phyloP scores from a whole-genome alignment of 2,797 vertebrate species.

The Tapera naevia region DNA sequence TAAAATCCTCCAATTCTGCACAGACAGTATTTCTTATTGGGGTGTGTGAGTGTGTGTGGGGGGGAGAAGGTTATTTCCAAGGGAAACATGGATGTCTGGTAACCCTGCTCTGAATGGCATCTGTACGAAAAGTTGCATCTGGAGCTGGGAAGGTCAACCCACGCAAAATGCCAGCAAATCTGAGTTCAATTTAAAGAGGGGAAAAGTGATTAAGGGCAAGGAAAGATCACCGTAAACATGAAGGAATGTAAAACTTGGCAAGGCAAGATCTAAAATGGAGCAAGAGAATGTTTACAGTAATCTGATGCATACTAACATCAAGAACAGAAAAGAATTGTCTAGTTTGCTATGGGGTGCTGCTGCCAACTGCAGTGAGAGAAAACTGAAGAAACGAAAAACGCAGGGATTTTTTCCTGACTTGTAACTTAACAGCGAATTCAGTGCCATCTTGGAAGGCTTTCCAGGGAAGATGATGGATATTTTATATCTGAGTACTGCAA shows the following conservation, averaged over 20 bases:
- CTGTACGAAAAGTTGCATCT: constrained; percentile 50
- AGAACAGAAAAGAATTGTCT: constrained; percentile 29
- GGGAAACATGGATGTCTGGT: constrained; percentile 60
- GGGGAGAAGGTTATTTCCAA: constrained; percentile 38
- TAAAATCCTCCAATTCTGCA: constrained; percentile 36
- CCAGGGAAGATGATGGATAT: constrained; percentile 1
- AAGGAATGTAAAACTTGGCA: constrained; percentile 65
- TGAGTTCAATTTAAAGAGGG: constrained; percentile 54
- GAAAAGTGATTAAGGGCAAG: constrained; percentile 44
- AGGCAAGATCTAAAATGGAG: constrained; percentile 32
- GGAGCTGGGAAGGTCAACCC: constrained; percentile 8
- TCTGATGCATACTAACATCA: constrained; percentile 25
- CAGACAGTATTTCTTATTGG: constrained; percentile 21
- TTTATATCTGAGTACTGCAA: not conserved
- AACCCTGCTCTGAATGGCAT: constrained; percentile 24
- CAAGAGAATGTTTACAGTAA: constrained; percentile 50
- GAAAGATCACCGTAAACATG: constrained; percentile 60
- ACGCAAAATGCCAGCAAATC: constrained; percentile 46
- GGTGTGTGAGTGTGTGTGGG: too few relatives aligned
- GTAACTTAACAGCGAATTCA: not conserved
- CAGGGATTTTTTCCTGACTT: not conserved
- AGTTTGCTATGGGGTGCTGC: not conserved
- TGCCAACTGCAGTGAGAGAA: not conserved
- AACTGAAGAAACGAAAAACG: not conserved
- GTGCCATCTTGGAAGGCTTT: not conserved